Evolutionary conservation across 2,797 vertebrate species (phyloP), one percentile per base, ranked within the genome.

Genomic region (Potorous gilbertii): DNA sequence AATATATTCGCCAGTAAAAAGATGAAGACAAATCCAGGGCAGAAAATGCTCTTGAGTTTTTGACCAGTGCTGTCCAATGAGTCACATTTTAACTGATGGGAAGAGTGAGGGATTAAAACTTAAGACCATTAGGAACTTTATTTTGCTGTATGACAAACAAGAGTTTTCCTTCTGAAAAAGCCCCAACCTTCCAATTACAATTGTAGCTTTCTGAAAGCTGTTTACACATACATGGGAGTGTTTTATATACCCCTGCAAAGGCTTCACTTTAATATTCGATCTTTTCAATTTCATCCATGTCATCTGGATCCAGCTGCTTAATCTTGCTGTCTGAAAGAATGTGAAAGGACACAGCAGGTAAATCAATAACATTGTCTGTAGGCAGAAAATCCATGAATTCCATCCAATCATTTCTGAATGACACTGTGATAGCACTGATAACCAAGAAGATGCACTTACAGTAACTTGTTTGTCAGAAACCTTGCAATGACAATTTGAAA

Each of bases 211-310:
- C 56, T 50, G 95, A 56, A 56, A 92, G 66, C 59, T 21, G 28
- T 93, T 97, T 66, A 92, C 89, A 87, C 90, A 92, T 54, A 95
- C 95, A 95, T 59, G 66, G 95, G 31, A 55, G 59, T 16, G 91
- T 18, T 81, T 62, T n/a, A 90, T 46, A 96, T 93, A 94, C 34
- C 28, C 29, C 12, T 57, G 90, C 31, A 21, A 91, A 90, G 90
- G 66, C 90, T 55, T 90, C n/a, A 92, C 94, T 50, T 98, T 97
- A 98, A 34, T 94, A 97, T 62, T 98, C 97, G 12, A 98, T 97
- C 95, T 94, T 98, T 96, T 98, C 98, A 0, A 99, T 98, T 90
- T 98, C 98, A 0, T 98, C 98, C 95, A 98, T 96, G 94, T 99
- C 96, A 0, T 98, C 96, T 0, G 98, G 98, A 56, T 99, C 95